Conservation (phyloP, 2,888 invertebrate genomes). For the Sericinus montela region DNA sequence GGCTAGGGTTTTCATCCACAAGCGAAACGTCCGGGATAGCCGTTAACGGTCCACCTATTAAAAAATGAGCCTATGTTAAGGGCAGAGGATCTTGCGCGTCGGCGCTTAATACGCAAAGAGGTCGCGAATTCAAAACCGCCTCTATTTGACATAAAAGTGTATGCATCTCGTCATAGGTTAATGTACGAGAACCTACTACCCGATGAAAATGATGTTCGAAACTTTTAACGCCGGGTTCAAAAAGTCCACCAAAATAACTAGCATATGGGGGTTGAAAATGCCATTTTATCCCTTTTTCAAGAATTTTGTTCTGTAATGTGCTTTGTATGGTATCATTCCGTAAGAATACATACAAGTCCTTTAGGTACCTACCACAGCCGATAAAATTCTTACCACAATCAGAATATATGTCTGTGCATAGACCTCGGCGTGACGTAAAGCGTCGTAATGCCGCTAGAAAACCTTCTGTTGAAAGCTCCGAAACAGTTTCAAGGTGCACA, state of each 20-base stretch:
- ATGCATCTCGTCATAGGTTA: too few relatives aligned
- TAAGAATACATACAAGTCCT: too few relatives aligned
- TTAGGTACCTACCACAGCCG: too few relatives aligned
- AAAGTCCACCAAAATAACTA: background rate
- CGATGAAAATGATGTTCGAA: too few relatives aligned
- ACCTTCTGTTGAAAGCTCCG: background rate
- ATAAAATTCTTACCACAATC: too few relatives aligned
- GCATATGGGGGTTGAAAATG: background rate
- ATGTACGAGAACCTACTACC: too few relatives aligned
- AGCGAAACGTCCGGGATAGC: background rate
- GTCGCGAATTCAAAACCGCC: background rate
- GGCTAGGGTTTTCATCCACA: too few relatives aligned
- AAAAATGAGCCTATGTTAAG: background rate
- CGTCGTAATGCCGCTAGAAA: background rate
- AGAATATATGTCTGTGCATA: background rate
- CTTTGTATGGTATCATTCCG: too few relatives aligned
- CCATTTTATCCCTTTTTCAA: background rate
- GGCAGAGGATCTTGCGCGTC: background rate
- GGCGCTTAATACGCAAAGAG: background rate
- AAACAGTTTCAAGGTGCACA: too few relatives aligned
- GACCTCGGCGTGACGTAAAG: background rate
- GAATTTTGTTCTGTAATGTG: too few relatives aligned
- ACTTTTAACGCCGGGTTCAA: background rate
- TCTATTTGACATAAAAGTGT: too few relatives aligned
- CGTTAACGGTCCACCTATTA: background rate